Base-by-base conservation (phyloP, 2,888 invertebrate genomes). In the Yponomeuta malinellus region DNA sequence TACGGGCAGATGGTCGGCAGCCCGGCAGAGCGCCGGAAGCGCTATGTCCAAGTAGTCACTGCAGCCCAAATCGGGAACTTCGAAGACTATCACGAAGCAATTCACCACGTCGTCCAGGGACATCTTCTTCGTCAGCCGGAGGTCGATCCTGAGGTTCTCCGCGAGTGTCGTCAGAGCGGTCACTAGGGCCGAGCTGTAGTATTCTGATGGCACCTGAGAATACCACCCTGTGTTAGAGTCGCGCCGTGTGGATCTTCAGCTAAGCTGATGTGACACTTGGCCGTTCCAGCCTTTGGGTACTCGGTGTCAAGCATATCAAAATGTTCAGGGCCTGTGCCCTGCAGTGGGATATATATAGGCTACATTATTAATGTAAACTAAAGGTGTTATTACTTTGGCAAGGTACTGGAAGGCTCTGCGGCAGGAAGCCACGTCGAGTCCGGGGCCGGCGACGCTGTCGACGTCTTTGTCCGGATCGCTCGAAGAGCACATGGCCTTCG, bases 391-490 rank as follows among this genome's bases (percentile, higher is more conserved):
- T 76, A 92, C 92, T 84, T 89, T 89, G 73, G 89, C 84, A 74
- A 93, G 87, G 77, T 90, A 93, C 70, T 92, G 85, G 81, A 95
- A 97, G 10, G 96, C 95, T 82, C 96, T 91, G 72, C 95, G 93
- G 76, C 97, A 94, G 0, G 96, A 93, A 0, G 93, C 92, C 70
- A 96, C 93, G 84, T 97, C 97, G n/a, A 97, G 92, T 37, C 89
- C 93, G 0, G 92, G 90, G 81, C 94, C 83, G 74, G 90, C 79
- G 73, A 94, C 93, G 78, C 96, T 95, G 79, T 98, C 97, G 78
- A 96, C 95, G 81, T 98, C 98, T 87, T 98, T 98, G 78, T 98
- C 98, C 74, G 95, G 94, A 82, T 98, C 97, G 70, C 86, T 87
- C 9, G 88, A 83, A 63, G 87, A 86, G 76, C 88, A 84, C 85